A percentile compares a stretch with the other conserved stretches of the same genome.
Conservation (phyloP, 2,113 vertebrate genomes). For the Cynocephalus volans region DNA sequence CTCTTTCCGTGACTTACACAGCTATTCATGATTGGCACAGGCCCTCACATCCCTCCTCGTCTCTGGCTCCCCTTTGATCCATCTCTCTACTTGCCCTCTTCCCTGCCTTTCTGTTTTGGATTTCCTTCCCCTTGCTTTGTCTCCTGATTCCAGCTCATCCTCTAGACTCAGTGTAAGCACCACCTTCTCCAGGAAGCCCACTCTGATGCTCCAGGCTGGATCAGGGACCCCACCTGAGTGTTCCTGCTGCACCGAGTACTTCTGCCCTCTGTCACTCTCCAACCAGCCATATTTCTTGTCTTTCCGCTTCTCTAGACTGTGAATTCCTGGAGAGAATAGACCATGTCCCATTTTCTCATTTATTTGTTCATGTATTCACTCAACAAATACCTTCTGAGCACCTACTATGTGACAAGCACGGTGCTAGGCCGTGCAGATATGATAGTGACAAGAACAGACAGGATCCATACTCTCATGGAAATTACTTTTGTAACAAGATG, state of each 20-base stretch:
- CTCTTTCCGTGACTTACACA: neutral
- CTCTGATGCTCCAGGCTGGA: neutral
- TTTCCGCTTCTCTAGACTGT: neutral
- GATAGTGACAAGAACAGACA: neutral
- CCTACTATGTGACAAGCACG: neutral
- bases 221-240: neutral
- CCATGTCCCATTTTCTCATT: neutral
- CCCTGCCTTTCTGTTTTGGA: neutral
- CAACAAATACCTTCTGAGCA: fast-evolving
- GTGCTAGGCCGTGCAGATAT: no score
- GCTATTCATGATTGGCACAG: neutral
- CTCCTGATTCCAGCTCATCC: neutral
- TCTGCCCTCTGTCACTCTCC: neutral
- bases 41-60: no score
- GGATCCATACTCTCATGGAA: fast-evolving
- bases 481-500: neutral
- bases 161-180: neutral
- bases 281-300: fast-evolving
- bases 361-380: neutral
- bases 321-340: neutral
- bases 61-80: no score
- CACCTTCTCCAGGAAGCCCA: conserved; percentile 36
- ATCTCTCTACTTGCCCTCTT: no score
- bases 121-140: neutral
- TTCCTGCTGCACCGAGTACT: neutral